Evolutionary conservation across 2,888 invertebrate species (phyloP), one percentile per base, ranked within the genome.

Genomic region (Tolmerus cingulatus): DNA sequence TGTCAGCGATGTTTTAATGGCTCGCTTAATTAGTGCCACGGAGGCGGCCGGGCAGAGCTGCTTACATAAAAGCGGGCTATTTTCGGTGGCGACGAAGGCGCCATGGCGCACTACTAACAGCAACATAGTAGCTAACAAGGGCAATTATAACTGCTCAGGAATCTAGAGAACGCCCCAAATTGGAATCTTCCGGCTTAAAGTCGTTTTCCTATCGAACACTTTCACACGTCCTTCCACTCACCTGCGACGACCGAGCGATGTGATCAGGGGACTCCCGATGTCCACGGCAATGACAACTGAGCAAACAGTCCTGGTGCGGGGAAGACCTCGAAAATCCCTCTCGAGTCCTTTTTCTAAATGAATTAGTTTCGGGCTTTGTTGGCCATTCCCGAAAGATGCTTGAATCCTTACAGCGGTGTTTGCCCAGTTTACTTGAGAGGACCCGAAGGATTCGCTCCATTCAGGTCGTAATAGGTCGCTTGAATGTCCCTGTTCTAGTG

Each of bases 1-100:
- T 76, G 76, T 76, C 76, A 76, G 34, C 76, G 76, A 76, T 34
- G 76, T 76, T 27, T 76, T 76, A 76, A 34, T 76, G 76, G 27
- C 27, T 34, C 76, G 19, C 76, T 76, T 76, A 76, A 76, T 76
- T 76, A 76, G 8, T n/a, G 37, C n/a, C 34, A n/a, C 12, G n/a
- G 4, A 76, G 76, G 76, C 30, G 8, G 9, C 66, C 66, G 66
- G 66, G 27, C 27, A 66, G 12, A 27, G 23, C 23, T 66, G 27
- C 27, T 66, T 14, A 8, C 9, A 40, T 27, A 76, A 76, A 74
- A 19, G 8, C 34, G 34, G n/a, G 27, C 23, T 30, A 27, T 30
- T 74, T 74, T 16, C n/a, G 27, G 34, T 37, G 19, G 40, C 76
- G 34, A 30, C n/a, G 30, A 19, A n/a, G 51, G 51, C 51, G 34